These are phyloP conservation scores for Delphinus delphis DNA, from an alignment of 2,113 vertebrate species.

Conservation along the genomic window DNA sequence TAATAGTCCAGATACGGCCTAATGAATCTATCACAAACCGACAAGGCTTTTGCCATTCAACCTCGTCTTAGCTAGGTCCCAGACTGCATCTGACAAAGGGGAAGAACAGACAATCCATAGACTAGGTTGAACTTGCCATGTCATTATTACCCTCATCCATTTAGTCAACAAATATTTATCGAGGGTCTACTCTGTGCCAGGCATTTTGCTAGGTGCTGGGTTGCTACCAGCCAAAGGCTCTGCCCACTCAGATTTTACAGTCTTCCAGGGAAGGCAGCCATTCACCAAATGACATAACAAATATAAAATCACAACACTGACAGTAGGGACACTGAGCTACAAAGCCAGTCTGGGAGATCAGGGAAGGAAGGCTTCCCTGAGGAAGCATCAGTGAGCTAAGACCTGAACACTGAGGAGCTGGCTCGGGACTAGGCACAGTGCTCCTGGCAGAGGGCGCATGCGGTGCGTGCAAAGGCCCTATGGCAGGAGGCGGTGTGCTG, in stretches of 20 bases:
- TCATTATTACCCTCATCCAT: not conserved
- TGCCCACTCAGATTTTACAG: not conserved
- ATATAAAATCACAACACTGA: not conserved
- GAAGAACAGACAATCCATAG: not conserved
- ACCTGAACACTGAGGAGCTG: not conserved
- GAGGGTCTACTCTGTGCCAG: not conserved
- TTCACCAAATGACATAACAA: not conserved
- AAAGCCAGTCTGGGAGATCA: not conserved
- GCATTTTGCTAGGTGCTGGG: not conserved
- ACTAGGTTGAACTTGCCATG: not conserved
- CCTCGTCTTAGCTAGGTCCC: not conserved
- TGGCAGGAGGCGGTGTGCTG: not conserved
- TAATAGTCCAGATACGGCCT: not conserved
- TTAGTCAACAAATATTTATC: not conserved
- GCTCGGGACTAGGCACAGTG: no score
- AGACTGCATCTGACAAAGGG: not conserved
- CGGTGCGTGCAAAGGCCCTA: not conserved
- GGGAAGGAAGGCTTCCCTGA: not conserved
- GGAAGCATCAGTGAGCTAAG: not conserved
- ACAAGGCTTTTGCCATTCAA: not conserved
- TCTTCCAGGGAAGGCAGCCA: not conserved
- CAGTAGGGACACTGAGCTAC: not conserved
- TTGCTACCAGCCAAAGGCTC: not conserved
- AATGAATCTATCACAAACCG: not conserved
- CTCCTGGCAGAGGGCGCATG: not conserved